Base-by-base conservation (phyloP, 1,140 invertebrate species). In the Heliconius nattereri region DNA sequence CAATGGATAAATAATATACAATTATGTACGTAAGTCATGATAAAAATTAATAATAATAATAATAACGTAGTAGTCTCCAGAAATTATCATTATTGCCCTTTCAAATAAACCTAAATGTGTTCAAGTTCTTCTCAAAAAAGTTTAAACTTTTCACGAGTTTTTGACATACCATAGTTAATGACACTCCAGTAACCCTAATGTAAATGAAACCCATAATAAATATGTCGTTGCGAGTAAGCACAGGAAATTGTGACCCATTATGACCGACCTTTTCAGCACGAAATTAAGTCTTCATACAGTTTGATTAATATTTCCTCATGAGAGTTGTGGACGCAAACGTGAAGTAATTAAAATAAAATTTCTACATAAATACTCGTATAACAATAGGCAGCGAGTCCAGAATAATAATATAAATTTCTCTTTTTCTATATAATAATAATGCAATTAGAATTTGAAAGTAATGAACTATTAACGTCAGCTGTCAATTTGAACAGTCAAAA, bases 161-260 rank as follows among this genome's bases (percentile, higher is more conserved):
- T 57, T n/a, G 54, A 57, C 54, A 57, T 7, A 32, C 32, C 54
- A 66, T 26, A 3, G 23, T 66, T 16, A 71, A 71, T 7, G 71
- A 71, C 16, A 71, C 71, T 79, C 82, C 77, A 80, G 77, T 52
- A 32, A 71, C 79, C 73, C 81, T 74, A 83, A 83, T 85, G 85
- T 87, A 87, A 89, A 88, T 85, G 87, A 85, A 82, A 23, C 80
- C 75, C 54, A 78, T 81, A 85, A 89, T 90, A 89, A 90, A 90
- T 86, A 82, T 87, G 85, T 90, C 86, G 81, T 85, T 86, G 85
- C 82, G 78, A 78, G 78, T 81, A 81, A 80, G 82, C 75, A 83
- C 88, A 90, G 89, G 90, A 92, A 86, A 88, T 87, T 85, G 84
- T 73, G 70, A 83, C 81, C 85, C 82, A 85, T 83, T 81, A 85